phyloP scores from a whole-genome alignment of 2,797 vertebrate species.

The Fringilla coelebs region DNA sequence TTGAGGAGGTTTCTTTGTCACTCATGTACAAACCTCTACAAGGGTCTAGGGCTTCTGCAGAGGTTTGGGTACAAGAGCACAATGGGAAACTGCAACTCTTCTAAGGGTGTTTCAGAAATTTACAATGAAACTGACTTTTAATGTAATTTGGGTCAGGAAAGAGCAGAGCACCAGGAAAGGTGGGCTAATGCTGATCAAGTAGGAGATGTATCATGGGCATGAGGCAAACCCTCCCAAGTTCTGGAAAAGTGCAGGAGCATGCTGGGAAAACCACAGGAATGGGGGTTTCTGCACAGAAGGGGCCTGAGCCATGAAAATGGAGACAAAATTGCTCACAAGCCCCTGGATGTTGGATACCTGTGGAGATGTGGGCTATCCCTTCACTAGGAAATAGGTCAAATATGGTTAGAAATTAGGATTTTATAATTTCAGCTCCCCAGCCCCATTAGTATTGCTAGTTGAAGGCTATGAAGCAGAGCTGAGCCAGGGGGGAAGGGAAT shows the following conservation, averaged over 20 bases:
- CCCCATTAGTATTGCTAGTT: not conserved
- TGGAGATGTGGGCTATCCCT: not conserved
- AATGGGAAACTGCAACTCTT: not conserved
- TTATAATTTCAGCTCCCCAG: not conserved
- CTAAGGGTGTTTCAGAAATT: not conserved
- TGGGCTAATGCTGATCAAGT: not conserved
- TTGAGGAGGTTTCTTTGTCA: not conserved
- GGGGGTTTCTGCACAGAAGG: not conserved
- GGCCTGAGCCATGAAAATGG: not conserved
- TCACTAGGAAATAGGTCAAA: not conserved
- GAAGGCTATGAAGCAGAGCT: not conserved
- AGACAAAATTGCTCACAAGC: not conserved
- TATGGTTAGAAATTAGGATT: not conserved
- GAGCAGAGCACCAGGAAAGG: not conserved
- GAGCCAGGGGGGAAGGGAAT: conserved; percentile 34
- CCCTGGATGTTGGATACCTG: not conserved
- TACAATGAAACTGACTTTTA: not conserved
- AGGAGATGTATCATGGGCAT: not conserved
- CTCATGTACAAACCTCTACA: accelerated
- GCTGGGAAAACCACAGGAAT: not conserved
- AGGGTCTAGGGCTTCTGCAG: not conserved
- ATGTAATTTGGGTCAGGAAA: not conserved
- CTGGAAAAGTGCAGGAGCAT: not conserved
- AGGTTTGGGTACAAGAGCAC: not conserved
- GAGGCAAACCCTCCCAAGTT: not conserved